These are phyloP conservation scores for Momotus momota DNA, from an alignment of 2,797 vertebrate genomes.

Conservation along the genomic window DNA sequence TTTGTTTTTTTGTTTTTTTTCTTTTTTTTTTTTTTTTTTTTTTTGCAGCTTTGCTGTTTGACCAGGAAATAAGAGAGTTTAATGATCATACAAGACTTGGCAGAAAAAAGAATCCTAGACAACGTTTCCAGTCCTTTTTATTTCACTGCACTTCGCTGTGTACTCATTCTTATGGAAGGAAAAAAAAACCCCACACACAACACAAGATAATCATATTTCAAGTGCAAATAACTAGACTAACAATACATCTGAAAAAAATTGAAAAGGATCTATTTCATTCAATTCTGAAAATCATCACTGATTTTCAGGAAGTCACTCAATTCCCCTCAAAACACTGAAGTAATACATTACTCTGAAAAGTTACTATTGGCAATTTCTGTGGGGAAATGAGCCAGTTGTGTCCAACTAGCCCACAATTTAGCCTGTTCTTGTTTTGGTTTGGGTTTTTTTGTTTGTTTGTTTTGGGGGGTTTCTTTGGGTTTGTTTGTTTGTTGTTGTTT, in stretches of 20 bases:
- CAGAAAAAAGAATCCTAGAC: neutral
- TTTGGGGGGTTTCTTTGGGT: too few relatives aligned
- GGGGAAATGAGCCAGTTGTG: neutral
- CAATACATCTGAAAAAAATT: neutral
- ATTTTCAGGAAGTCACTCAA: neutral
- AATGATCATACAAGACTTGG: neutral
- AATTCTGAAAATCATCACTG: neutral
- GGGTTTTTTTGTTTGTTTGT: too few relatives aligned
- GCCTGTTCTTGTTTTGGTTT: too few relatives aligned
- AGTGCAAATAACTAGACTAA: neutral
- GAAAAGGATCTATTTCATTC: neutral
- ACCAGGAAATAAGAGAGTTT: neutral
- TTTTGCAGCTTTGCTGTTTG: neutral
- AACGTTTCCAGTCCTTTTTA: neutral
- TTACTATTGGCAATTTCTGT: neutral
- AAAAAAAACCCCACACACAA: accelerated
- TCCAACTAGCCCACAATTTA: neutral
- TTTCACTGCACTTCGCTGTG: neutral
- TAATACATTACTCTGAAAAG: neutral
- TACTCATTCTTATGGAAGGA: neutral
- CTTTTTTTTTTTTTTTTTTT: too few relatives aligned
- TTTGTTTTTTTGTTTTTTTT: too few relatives aligned
- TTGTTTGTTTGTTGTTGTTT: too few relatives aligned
- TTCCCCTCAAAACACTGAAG: neutral
- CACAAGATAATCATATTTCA: neutral